Evolutionary conservation across 2,113 vertebrate species (phyloP), one percentile per base, ranked within the genome.

Genomic region (Propithecus coquereli): DNA sequence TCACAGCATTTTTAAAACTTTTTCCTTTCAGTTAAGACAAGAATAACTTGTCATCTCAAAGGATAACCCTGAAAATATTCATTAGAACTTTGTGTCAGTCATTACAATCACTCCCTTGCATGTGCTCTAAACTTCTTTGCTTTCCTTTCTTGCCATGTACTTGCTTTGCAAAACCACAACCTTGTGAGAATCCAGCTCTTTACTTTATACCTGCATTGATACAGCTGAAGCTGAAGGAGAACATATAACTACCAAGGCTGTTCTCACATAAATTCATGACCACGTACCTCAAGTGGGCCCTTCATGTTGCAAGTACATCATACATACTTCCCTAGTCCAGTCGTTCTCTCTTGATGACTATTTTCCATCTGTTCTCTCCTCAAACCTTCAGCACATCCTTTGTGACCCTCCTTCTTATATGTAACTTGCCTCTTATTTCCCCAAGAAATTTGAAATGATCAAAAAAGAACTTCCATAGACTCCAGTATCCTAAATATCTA

Each of bases 141-240:
- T 76, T 87, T 57, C 92, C 52, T 71, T 3, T 95, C 34, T 59
- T 81, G 45, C 50, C 70, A 47, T 45, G 34, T 70, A 52, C 57
- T 73, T 96, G n/a, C 68, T 74, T 94, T 80, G 96, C 76, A 50
- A 94, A 96, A 79, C 34, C 79, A 91, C 6, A 82, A 4, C 65
- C 59, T 25, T 54, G 20, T 81, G 43, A 86, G 59, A 84, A 76
- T 90, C 6, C 76, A 83, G 1, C 65, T 59, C 18, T 92, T 94
- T 61, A 57, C 37, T 85, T 23, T 87, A 20, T 63, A 47, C 7
- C 16, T 57, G 2, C 25, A 54, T 6, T 54, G 61, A 57, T 25
- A 3, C 17, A 80, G 17, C 20, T 45, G 74, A 82, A n/a, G 71
- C 59, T 27, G 30, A 84, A 83, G 27, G 45, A 87, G 66, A 92